Base-by-base conservation (phyloP, 2,888 invertebrate genomes). In the Amphipoea oculea region DNA sequence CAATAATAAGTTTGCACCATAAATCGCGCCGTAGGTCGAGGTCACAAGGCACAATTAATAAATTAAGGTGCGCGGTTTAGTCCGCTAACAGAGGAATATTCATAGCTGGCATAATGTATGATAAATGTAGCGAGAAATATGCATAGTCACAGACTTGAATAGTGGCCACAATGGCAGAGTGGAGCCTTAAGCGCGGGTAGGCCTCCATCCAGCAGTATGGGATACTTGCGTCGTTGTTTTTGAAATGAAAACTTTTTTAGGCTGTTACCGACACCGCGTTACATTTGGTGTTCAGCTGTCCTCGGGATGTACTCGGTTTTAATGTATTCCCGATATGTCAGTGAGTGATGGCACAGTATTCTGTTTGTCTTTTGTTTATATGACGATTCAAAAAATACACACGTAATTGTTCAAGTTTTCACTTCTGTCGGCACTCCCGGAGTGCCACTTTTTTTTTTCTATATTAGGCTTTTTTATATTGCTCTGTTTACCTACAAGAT, bases 31-130 rank as follows among this genome's bases (percentile, higher is more conserved):
- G 57, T 81, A 88, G 91, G 92, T 90, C 84, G 89, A 90, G 94
- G 94, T 94, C 93, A 91, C 89, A 77, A 89, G 91, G 92, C 92
- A 94, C 95, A 95, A 95, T 95, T 95, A 95, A 95, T 95, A 96
- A 96, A 95, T 94, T 95, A 95, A 95, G 91, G 89, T 87, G 81
- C 89, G 78, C 89, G 82, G 84, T 83, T 84, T 81, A 90, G 92
- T 91, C 91, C 93, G 95, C 94, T 95, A 96, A 95, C 96, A 95
- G 93, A 91, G 93, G 94, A 95, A 95, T 95, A 96, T 96, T 95
- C 95, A 96, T 95, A 93, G 95, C 93, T 84, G 91, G 93, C 92
- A 93, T 95, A 95, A 93, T 94, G 93, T 91, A 94, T 95, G 95
- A 95, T 95, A 95, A 94, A 95, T 95, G 95, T 92, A 92, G 91